These are phyloP conservation scores for Gastrophryne carolinensis DNA, from an alignment of 2,797 vertebrate species.

Conservation along the genomic window DNA sequence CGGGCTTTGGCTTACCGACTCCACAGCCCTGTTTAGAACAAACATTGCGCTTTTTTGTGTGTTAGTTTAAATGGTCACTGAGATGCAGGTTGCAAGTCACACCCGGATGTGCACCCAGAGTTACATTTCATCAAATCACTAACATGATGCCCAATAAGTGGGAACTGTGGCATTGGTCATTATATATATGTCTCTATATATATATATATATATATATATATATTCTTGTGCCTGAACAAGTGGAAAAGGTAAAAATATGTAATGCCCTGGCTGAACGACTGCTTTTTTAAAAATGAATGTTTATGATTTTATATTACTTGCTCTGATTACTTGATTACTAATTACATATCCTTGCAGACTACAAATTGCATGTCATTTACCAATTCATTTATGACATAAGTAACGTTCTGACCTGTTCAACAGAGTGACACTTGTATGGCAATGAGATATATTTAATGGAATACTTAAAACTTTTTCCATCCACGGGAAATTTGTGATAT, in stretches of 20 bases:
- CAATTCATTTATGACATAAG: background rate
- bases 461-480: background rate
- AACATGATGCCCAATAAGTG: no score
- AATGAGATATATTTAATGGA: background rate
- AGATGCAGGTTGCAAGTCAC: no score
- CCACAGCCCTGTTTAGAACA: no score
- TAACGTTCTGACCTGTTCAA: background rate
- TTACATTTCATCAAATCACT: no score
- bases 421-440: background rate
- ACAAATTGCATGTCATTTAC: background rate
- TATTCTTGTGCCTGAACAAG: no score
- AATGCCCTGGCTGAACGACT: background rate
- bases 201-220: no score
- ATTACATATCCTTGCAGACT: background rate
- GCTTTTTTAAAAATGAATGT: background rate
- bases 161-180: no score
- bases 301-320: background rate
- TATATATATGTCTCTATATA: no score
- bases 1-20: no score
- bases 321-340: background rate
- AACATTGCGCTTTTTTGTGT: no score
- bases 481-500: conserved; percentile 3
- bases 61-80: no score
- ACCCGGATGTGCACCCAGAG: no score
- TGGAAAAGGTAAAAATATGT: background rate